phyloP scores from a whole-genome alignment of 2,113 vertebrate genomes.

The Vanacampus margaritifer region DNA sequence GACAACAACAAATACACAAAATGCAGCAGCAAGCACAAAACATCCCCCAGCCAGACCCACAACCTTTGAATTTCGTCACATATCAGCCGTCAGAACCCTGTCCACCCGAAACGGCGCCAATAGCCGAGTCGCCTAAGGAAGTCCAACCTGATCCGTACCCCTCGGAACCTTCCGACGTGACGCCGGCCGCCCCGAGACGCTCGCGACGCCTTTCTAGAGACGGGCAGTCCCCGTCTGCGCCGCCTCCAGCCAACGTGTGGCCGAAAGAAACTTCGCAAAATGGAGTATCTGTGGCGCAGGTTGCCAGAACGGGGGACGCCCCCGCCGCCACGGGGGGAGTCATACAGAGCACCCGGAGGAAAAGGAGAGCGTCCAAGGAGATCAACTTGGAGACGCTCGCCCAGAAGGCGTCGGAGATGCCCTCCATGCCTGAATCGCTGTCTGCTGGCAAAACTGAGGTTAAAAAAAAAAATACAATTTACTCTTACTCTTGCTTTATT shows the following conservation, averaged over 20 bases:
- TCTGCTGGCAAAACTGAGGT: slow-evolving; percentile 55
- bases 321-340: slow-evolving; percentile 78
- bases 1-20: slow-evolving; percentile 51
- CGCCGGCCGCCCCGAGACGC: slow-evolving; percentile 78
- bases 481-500: background rate
- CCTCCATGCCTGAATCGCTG: slow-evolving; percentile 70
- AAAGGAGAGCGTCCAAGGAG: slow-evolving; percentile 87
- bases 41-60: slow-evolving; percentile 49
- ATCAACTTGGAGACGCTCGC: slow-evolving; percentile 93
- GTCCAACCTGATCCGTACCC: slow-evolving; percentile 62
- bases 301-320: slow-evolving; percentile 52
- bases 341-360: slow-evolving; percentile 84
- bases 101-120: slow-evolving; percentile 51
- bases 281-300: slow-evolving; percentile 36
- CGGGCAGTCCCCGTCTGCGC: slow-evolving; percentile 72
- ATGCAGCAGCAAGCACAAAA: slow-evolving; percentile 52
- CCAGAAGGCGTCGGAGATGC: slow-evolving; percentile 89
- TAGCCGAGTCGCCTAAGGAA: slow-evolving; percentile 63
- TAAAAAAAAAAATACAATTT: background rate
- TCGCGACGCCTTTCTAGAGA: slow-evolving; percentile 95
- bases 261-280: slow-evolving; percentile 63
- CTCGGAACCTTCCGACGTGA: slow-evolving; percentile 63
- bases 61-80: slow-evolving; percentile 48
- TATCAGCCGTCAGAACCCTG: slow-evolving; percentile 39
- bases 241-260: slow-evolving; percentile 44